phyloP scores from a whole-genome alignment of 2,888 invertebrate species.

The Himalopsyche japonica region DNA sequence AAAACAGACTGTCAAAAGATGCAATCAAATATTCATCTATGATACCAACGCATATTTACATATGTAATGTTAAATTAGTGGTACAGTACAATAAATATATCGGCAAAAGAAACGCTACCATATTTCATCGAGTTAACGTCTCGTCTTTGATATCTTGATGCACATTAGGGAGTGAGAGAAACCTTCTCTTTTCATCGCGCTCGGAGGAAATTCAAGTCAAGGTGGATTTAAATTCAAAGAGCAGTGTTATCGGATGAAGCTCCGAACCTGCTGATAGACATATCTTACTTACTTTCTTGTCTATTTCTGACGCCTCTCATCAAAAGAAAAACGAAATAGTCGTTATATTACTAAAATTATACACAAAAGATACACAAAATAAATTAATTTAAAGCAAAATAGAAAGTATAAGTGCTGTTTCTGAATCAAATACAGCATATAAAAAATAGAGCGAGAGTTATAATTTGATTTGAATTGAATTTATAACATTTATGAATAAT shows the following conservation, averaged over 20 bases:
- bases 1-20: too few species aligned
- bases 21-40: neutral
- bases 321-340: neutral
- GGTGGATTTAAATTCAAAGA: constrained; percentile 1
- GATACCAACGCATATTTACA: neutral
- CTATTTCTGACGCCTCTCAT: neutral
- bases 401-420: too few species aligned
- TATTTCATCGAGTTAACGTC: neutral
- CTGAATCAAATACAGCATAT: too few species aligned
- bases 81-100: neutral
- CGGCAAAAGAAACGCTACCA: neutral
- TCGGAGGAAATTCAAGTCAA: neutral
- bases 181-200: neutral
- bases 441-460: too few species aligned
- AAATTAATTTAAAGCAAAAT: too few species aligned
- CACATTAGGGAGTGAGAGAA: constrained; percentile 1
- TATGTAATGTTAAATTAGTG: neutral
- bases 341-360: neutral
- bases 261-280: neutral
- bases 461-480: too few species aligned
- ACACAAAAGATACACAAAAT: neutral
- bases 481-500: too few species aligned
- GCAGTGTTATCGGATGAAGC: neutral
- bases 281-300: neutral
- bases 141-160: constrained; percentile 1